A percentile compares a stretch with the other conserved stretches of the same genome.
Conservation (phyloP, 2,888 invertebrate species). For the Lissocephala sabroskyi region DNA sequence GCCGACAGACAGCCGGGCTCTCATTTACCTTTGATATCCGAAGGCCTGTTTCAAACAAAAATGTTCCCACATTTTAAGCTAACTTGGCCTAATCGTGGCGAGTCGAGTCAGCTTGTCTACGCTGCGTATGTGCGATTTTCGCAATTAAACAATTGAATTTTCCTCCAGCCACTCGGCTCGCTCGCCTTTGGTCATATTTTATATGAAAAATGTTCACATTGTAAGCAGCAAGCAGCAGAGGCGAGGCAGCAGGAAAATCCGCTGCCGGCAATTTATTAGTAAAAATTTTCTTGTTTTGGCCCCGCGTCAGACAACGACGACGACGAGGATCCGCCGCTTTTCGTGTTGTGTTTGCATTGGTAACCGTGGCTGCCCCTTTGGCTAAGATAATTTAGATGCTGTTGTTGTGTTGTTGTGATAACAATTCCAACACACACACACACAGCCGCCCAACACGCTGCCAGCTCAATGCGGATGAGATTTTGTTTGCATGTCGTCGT, state of each 20-base stretch:
- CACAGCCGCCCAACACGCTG: conserved; percentile 4
- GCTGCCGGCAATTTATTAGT: conserved; percentile 41
- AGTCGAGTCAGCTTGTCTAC: background rate
- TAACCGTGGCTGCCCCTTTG: conserved; percentile 16
- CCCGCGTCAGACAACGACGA: conserved; percentile 14
- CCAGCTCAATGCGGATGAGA: conserved; percentile 24
- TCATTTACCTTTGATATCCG: too few species aligned
- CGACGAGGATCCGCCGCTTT: conserved; percentile 13
- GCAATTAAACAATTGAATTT: background rate
- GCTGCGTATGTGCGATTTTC: background rate
- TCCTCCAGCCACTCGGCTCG: background rate
- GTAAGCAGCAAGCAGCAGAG: background rate
- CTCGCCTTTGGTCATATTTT: conserved; percentile 18
- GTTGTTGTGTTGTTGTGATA: conserved; percentile 50
- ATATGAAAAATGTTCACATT: conserved; percentile 29
- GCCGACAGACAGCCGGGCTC: too few species aligned
- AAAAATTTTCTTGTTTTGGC: conserved; percentile 52
- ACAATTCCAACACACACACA: conserved; percentile 27
- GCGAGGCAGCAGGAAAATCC: conserved; percentile 15
- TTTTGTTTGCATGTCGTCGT: too few species aligned
- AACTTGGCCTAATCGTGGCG: too few species aligned
- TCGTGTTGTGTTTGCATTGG: conserved; percentile 40
- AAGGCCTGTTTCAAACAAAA: too few species aligned
- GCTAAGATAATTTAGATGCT: conserved; percentile 53
- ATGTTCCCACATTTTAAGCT: conserved; percentile 46